These are phyloP conservation scores for Elaphurus davidianus DNA, from an alignment of 2,113 vertebrate genomes.

Conservation along the genomic window DNA sequence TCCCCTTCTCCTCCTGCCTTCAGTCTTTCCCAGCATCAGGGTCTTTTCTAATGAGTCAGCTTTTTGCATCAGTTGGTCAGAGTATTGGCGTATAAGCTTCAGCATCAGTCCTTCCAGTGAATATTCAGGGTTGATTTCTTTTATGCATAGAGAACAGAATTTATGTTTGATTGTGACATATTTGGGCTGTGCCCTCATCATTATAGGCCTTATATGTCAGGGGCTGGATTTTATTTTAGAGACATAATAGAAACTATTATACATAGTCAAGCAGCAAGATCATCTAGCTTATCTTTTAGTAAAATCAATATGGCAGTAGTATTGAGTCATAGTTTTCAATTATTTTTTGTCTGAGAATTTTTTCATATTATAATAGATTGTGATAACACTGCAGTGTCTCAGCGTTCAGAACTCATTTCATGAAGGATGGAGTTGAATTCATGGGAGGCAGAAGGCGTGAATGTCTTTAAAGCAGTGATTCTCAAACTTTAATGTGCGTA, in stretches of 20 bases:
- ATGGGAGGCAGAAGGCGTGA: neutral
- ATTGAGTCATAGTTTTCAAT: neutral
- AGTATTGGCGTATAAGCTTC: neutral
- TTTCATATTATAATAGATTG: neutral
- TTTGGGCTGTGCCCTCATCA: neutral
- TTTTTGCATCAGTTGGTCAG: neutral
- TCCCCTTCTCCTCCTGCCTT: neutral
- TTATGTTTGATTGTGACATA: neutral
- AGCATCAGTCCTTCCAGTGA: neutral
- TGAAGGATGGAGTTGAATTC: neutral
- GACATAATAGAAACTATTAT: neutral
- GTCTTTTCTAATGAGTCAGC: neutral
- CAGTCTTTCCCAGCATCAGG: neutral
- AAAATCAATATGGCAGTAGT: neutral
- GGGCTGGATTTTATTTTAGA: neutral
- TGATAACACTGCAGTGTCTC: neutral
- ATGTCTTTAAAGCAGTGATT: neutral
- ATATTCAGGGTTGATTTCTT: neutral
- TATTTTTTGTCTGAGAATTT: neutral
- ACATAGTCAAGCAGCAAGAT: neutral
- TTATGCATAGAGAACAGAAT: neutral
- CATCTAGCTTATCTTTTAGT: neutral
- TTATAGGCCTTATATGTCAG: neutral
- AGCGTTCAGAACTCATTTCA: neutral
- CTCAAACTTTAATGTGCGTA: neutral